Base-by-base conservation (phyloP, 2,888 invertebrate species). In the Lampropteryx suffumata region DNA sequence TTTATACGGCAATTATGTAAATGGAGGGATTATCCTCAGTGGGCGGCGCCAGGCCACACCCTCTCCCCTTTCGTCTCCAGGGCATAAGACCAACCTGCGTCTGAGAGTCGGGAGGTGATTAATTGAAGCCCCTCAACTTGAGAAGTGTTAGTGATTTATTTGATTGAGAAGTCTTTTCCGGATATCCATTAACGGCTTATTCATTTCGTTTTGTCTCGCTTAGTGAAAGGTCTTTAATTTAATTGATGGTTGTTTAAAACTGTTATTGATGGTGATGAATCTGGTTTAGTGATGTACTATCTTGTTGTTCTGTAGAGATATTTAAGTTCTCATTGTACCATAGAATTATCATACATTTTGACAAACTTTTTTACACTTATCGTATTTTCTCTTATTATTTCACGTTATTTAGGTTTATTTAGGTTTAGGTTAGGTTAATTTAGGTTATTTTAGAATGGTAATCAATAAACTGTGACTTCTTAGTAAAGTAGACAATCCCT, bases 1-100 rank as follows among this genome's bases (percentile, higher is more conserved):
- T 90, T 90, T 90, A 90, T 89, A 83, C 85, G 82, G 84, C 89
- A 91, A 91, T 91, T 91, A 91, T 90, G 90, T 89, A 90, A 90
- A 91, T 90, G 88, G 89, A 76, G 77, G 86, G 90, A 90, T 91
- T 90, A 90, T 85, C 84, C 79, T 69, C 72, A 72, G 82, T 82
- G 82, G 87, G 88, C 84, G 87, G 84, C 69, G 80, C 82, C 65
- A 77, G 73, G 82, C 82, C 83, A 81, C 84, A 75, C 85, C 83
- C 81, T 72, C 76, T 76, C 82, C 79, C 83, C 84, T 82, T 81
- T 79, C 80, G 70, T 78, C 84, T 77, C 79, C 62, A 64, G 77
- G 76, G 76, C 67, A 76, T 82, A 81, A 84, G 76, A 21, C 21
- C 32, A 82, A 85, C 78, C 80, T 78, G 78, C 79, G 77, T 80